phyloP scores from a whole-genome alignment of 2,113 vertebrate genomes.

The Anser brachyrhynchus region DNA sequence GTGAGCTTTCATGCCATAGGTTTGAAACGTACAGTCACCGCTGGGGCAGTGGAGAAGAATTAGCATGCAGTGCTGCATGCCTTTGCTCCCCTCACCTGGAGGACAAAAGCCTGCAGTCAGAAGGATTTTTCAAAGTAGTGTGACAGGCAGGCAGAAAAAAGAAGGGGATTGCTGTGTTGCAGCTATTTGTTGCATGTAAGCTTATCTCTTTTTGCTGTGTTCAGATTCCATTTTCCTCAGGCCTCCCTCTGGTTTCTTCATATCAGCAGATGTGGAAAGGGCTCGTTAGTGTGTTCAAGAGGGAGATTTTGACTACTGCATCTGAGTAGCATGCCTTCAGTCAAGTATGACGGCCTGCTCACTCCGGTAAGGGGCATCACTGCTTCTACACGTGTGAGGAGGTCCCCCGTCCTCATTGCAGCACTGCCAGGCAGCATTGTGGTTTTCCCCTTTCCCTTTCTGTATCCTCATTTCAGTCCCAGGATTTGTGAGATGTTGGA shows the following conservation, averaged over 20 bases:
- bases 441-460: background rate
- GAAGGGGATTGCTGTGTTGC: background rate
- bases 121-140: constrained; percentile 6
- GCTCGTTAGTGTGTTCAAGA: background rate
- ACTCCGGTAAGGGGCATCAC: background rate
- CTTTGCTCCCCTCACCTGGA: background rate
- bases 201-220: background rate
- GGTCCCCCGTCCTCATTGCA: background rate
- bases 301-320: background rate
- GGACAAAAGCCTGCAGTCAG: background rate
- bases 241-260: background rate
- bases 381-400: background rate
- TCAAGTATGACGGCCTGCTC: background rate
- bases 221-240: background rate
- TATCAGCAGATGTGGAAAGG: background rate
- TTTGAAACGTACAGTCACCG: background rate
- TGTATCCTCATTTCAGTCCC: rapidly evolving
- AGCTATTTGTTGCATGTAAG: background rate
- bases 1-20: background rate
- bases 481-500: background rate
- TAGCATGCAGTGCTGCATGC: background rate
- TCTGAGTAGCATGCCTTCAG: background rate
- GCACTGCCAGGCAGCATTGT: background rate
- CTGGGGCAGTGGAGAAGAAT: background rate
- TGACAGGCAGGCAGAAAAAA: background rate